A percentile compares a stretch with the other conserved stretches of the same genome.
Evolutionary conservation across 2,888 invertebrate genomes (phyloP).

Genomic region (Taphrorychus bicolor): DNA sequence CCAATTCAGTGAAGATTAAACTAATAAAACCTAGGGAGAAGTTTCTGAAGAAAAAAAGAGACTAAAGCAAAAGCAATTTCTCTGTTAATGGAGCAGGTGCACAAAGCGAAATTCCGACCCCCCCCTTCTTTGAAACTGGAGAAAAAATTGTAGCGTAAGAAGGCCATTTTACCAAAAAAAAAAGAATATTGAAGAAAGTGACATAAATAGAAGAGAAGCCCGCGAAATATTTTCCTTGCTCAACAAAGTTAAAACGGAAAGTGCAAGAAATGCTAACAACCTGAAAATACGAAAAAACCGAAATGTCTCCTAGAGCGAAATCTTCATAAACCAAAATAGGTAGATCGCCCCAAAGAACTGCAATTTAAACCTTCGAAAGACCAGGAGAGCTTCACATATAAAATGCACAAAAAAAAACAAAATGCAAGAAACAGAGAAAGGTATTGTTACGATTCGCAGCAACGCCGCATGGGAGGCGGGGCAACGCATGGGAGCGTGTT

Average conservation of each 20-base stretch:
- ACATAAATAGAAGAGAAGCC: too few species aligned
- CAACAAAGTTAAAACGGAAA: slow-evolving; percentile 25
- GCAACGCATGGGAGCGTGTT: too few species aligned
- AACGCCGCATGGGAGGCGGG: too few species aligned
- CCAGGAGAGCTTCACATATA: slow-evolving; percentile 36
- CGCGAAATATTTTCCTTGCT: slow-evolving; percentile 18
- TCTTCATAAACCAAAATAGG: background rate
- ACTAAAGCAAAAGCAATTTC: background rate
- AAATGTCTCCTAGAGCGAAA: background rate
- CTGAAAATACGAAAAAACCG: background rate
- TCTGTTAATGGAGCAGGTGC: slow-evolving; percentile 15
- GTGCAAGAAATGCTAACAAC: background rate
- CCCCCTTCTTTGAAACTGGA: background rate
- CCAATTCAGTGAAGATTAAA: background rate
- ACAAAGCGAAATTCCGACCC: background rate
- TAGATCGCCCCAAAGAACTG: background rate
- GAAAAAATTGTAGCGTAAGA: slow-evolving; percentile 5
- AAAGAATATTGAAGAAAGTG: slow-evolving; percentile 2
- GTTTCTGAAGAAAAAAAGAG: background rate
- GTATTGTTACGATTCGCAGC: too few species aligned
- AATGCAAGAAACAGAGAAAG: slow-evolving; percentile 18
- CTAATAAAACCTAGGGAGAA: slow-evolving; percentile 1
- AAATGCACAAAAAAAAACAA: too few species aligned
- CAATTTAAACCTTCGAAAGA: background rate
- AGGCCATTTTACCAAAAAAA: slow-evolving; percentile 3